Evolutionary conservation across 2,888 invertebrate species (phyloP), one percentile per base, ranked within the genome.

Genomic region (Amblyteles armatorius): DNA sequence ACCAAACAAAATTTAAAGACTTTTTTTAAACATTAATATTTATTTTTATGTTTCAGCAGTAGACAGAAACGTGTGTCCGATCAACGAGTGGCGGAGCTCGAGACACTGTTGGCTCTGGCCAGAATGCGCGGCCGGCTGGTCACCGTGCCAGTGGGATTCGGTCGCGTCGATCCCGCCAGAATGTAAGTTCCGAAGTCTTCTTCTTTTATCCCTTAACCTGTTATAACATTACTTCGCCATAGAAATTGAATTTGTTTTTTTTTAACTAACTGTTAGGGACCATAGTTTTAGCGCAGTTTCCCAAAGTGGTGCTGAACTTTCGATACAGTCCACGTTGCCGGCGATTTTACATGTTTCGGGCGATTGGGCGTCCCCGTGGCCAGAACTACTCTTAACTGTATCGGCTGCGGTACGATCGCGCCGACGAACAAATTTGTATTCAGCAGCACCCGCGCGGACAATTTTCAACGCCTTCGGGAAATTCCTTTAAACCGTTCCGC

Each of bases 41-140:
- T 29, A 19, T 72, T 44, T 44, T 84, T 77, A 71, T 81, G 57
- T 90, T 89, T 82, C 93, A 91, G 83, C 92, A 94, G 88, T 90
- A 94, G 95, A 87, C 94, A 94, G 71, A 95, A 95, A 89, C 93
- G 95, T 68, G 94, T 95, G 33, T 95, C 95, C 33, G 96, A 96
- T 90, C 95, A 96, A 90, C 93, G 95, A 79, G 90, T 96, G 78
- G 95, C 95, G 33, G 95, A 96, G 90, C 91, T 95, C 88, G 95
- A 95, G 89, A 95, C 96, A 4, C 90, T 95, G 33, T 85, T 95
- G 77, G 95, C 95, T 2, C 92, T 96, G 84, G 92, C 94, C 22
- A 94, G 94, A 88, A 93, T 95, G 92, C 94, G 93, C 84, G 95
- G 95, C 76, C 94, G 94, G 88, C 89, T 94, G 82, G 94, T 95